Conservation (phyloP, 1,140 invertebrate genomes). For the Neelides sp. region DNA sequence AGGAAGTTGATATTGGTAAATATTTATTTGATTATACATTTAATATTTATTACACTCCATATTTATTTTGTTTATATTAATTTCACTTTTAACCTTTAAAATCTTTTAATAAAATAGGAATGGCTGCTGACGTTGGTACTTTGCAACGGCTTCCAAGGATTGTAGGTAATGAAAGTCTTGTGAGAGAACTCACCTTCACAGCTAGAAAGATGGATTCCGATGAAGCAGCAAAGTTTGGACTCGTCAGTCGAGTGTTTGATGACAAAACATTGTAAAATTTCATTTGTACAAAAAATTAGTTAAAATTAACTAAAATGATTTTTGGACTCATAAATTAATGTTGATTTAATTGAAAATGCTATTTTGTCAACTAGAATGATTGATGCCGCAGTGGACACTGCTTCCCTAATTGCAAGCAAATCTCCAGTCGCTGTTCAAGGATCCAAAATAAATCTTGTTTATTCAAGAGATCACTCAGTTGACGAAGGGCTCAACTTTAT, state of each 20-base stretch:
- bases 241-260: slow-evolving; percentile 60
- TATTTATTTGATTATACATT: not conserved
- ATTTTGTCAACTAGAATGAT: slow-evolving; percentile 44
- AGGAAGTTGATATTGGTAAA: slow-evolving; percentile 52
- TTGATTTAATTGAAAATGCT: slow-evolving; percentile 1
- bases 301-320: slow-evolving; percentile 4
- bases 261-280: slow-evolving; percentile 50
- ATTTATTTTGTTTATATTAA: not conserved
- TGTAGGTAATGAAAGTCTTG: slow-evolving; percentile 73
- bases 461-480: slow-evolving; percentile 74
- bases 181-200: slow-evolving; percentile 75
- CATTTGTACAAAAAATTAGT: slow-evolving; percentile 11
- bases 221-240: slow-evolving; percentile 63
- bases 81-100: not conserved
- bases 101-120: slow-evolving; percentile 44
- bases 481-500: slow-evolving; percentile 74
- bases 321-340: slow-evolving; percentile 5
- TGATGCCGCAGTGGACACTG: slow-evolving; percentile 54
- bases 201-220: slow-evolving; percentile 62
- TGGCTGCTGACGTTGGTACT: slow-evolving; percentile 89
- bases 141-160: slow-evolving; percentile 88
- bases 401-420: slow-evolving; percentile 67
- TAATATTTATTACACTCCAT: not conserved
- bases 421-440: slow-evolving; percentile 89
- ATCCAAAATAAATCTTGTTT: slow-evolving; percentile 69